phyloP scores from a whole-genome alignment of 2,113 vertebrate genomes.

The Chlamydotis undulata region DNA sequence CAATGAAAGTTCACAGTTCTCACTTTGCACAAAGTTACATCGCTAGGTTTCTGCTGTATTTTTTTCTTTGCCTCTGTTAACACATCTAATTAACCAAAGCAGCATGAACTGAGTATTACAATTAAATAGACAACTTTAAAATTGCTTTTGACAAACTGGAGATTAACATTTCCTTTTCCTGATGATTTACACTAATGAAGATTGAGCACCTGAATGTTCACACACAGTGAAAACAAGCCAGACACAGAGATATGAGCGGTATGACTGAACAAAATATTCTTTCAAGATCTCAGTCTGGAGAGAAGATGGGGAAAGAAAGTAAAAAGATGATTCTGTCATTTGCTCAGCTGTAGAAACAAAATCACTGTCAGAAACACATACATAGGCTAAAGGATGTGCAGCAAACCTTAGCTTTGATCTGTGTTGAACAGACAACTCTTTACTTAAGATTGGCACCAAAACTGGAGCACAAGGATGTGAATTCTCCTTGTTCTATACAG shows the following conservation, averaged over 20 bases:
- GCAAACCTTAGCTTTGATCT: not conserved
- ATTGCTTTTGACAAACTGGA: slow-evolving; percentile 47
- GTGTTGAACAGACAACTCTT: not conserved
- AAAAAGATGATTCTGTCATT: not conserved
- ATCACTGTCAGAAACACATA: not conserved
- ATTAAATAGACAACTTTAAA: slow-evolving; percentile 15
- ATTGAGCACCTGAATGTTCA: slow-evolving; percentile 20
- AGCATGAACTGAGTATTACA: not conserved
- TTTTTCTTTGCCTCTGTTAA: not conserved
- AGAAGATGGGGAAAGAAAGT: not conserved
- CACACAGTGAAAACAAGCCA: not conserved
- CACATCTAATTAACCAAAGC: slow-evolving; percentile 22
- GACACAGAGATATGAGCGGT: not conserved
- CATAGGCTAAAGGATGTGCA: not conserved
- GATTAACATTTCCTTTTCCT: slow-evolving; percentile 36
- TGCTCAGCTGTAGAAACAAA: slow-evolving; percentile 24
- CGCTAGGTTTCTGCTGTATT: not conserved
- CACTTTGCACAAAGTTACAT: not conserved
- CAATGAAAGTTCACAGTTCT: not conserved
- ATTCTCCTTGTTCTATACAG: not conserved
- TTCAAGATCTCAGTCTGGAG: not conserved
- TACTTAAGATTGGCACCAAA: not conserved
- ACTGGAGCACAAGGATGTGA: not conserved
- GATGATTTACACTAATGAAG: slow-evolving; percentile 40
- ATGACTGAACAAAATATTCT: not conserved